Percentiles rank a stretch among this genome's conserved stretches.
These are phyloP conservation scores for Trematomus loennbergii DNA, from an alignment of 2,113 vertebrate genomes.

Conservation along the genomic window DNA sequence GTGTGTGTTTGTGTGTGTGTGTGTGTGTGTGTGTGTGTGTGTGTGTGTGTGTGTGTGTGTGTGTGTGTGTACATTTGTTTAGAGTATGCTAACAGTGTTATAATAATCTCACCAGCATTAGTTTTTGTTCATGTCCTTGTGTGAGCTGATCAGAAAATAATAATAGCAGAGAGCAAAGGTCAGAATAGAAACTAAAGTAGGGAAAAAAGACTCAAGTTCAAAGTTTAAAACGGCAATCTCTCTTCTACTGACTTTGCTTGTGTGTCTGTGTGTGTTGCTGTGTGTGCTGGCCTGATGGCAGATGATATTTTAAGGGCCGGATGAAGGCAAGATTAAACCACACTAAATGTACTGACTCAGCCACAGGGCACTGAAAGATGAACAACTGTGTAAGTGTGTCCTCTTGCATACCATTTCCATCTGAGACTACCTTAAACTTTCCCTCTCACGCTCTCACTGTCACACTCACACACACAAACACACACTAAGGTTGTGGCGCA, in stretches of 20 bases:
- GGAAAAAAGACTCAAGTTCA: constrained; percentile 6
- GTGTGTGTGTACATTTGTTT: constrained; percentile 1
- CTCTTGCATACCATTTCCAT: constrained; percentile 34
- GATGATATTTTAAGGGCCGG: constrained; percentile 32
- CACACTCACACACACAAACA: constrained; percentile 1
- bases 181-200: constrained; percentile 36
- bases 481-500: constrained; percentile 26
- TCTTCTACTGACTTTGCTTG: not conserved
- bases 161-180: constrained; percentile 13
- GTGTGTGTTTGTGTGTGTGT: constrained; percentile 7
- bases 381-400: constrained; percentile 26
- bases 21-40: too few species aligned
- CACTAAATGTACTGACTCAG: constrained; percentile 32
- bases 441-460: not conserved
- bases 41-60: not conserved
- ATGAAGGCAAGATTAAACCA: constrained; percentile 45
- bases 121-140: constrained; percentile 25
- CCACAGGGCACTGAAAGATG: constrained; percentile 26
- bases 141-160: constrained; percentile 32
- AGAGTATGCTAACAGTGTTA: too few species aligned
- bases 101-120: too few species aligned
- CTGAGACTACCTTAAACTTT: constrained; percentile 16
- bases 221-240: constrained; percentile 4
- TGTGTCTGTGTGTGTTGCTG: not conserved
- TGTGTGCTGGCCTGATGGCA: constrained; percentile 28